Base-by-base conservation (phyloP, 1,140 invertebrate genomes). In the Aphelinus atriplicis region DNA sequence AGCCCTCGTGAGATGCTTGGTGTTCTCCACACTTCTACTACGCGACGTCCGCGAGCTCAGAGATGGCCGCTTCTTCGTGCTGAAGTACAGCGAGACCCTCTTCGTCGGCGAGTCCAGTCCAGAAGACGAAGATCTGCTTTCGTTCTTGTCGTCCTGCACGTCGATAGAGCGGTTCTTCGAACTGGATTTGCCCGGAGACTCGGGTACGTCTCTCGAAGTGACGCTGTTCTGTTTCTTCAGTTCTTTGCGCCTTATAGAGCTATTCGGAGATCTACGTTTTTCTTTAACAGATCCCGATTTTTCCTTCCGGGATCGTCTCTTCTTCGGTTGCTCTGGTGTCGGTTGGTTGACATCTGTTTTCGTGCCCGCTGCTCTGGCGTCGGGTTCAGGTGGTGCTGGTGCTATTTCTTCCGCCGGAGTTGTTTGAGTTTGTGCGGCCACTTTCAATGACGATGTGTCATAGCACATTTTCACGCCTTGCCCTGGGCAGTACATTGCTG, bases 71-170 rank as follows among this genome's bases (percentile, higher is more conserved):
- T 85, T 86, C 70, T 83, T 87, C 0, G 83, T 61, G 26, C 48
- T 77, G 5, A 86, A 82, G 56, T 84, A 85, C 46, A 84, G 69
- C 0, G 83, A 83, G 10, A 83, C 78, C 7, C 82, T 80, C 10
- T 81, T 80, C 1, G 65, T 76, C 1, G 86, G 85, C 1, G 86
- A 87, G 3, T 88, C 88, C 10, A 84, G 82, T 9, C 86, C 86
- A 0, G 87, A 88, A 3, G 87, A 87, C 0, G 88, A 88, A 0
- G 87, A 89, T 51, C 84, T 78, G 57, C 86, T 87, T 53, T 87
- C 86, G 63, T 83, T 84, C 68, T 85, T 87, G 1, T 86, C 82
- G 3, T 86, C 82, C 0, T 75, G 66, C 0, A 9, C 61, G 5
- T 80, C 79, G 0, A 69, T 77, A 3, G 76, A 77, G 1, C 78